Evolutionary conservation across 2,797 vertebrate genomes (phyloP).

Genomic region (Sebastes trivittatus): DNA sequence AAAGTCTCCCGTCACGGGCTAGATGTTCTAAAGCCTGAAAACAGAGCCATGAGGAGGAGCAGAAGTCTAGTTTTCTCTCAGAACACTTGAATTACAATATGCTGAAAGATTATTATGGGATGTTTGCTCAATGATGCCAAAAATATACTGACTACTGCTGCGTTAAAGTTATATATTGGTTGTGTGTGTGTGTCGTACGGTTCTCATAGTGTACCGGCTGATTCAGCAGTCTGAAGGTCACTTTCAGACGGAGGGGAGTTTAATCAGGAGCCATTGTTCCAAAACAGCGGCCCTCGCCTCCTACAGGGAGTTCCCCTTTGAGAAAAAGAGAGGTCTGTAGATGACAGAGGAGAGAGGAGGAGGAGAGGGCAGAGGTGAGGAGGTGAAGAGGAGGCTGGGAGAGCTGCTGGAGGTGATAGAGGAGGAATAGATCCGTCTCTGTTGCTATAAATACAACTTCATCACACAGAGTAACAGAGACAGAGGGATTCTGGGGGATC

Average conservation of each 20-base stretch:
- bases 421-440: neutral
- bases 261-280: constrained; percentile 73
- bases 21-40: too few species aligned
- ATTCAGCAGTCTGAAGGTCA: constrained; percentile 60
- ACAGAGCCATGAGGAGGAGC: too few species aligned
- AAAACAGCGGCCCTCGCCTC: constrained; percentile 51
- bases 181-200: neutral
- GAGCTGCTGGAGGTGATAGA: constrained; percentile 2
- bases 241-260: constrained; percentile 53
- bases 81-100: too few species aligned
- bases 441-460: neutral
- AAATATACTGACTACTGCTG: too few species aligned
- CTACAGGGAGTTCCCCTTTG: constrained; percentile 54
- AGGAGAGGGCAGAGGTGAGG: constrained; percentile 47
- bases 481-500: neutral
- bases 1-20: too few species aligned
- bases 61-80: rapidly evolving
- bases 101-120: too few species aligned
- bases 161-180: neutral
- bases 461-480: neutral
- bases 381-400: constrained; percentile 9
- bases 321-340: constrained; percentile 18
- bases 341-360: constrained; percentile 17
- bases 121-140: too few species aligned
- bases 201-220: constrained; percentile 22